Evolutionary conservation across 1,140 invertebrate genomes (phyloP).

Genomic region (Microvelia longipes): DNA sequence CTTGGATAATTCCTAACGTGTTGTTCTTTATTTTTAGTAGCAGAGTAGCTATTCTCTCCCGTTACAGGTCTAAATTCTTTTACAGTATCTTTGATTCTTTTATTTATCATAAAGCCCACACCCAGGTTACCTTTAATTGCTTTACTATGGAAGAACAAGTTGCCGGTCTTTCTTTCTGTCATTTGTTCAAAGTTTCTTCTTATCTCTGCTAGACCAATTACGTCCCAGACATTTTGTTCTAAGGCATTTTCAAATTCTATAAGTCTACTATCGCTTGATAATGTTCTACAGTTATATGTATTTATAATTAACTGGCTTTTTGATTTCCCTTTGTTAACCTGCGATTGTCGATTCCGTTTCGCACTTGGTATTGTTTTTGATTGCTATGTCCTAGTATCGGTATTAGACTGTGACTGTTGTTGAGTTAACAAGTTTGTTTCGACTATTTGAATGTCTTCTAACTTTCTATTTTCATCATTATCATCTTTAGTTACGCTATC

Average conservation of each 20-base stretch:
- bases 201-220: slow-evolving; percentile 1
- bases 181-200: slow-evolving; percentile 3
- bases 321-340: neutral
- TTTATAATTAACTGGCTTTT: neutral
- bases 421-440: neutral
- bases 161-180: slow-evolving; percentile 4
- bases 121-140: neutral
- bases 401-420: too few species aligned
- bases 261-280: neutral
- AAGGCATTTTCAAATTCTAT: slow-evolving; percentile 3
- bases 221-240: neutral
- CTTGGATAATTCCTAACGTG: neutral
- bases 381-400: neutral
- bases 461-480: neutral
- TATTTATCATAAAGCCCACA: neutral
- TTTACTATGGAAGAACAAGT: neutral
- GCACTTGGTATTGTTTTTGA: neutral
- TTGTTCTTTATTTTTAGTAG: neutral
- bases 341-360: neutral
- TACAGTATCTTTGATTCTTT: neutral
- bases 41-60: neutral
- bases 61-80: neutral
- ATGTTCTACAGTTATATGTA: slow-evolving; percentile 4
- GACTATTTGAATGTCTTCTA: neutral
- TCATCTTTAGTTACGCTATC: neutral